Evolutionary conservation across 2,797 vertebrate species (phyloP).

Genomic region (Pachyuromys duprasi): DNA sequence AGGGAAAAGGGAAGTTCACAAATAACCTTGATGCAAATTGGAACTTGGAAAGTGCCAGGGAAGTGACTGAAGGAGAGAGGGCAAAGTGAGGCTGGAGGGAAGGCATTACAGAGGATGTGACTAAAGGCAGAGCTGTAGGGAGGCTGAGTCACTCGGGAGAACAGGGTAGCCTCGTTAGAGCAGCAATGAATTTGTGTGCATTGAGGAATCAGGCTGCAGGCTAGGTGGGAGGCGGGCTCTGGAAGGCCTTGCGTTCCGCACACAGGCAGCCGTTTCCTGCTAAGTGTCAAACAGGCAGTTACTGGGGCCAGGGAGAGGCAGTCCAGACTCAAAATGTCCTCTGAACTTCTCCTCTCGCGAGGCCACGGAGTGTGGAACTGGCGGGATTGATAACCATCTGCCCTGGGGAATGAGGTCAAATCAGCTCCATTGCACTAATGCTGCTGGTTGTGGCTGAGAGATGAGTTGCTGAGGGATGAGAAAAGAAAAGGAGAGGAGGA

Average conservation of each 20-base stretch:
- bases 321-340: neutral
- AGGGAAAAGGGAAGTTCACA: neutral
- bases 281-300: neutral
- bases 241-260: neutral
- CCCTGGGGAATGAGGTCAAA: neutral
- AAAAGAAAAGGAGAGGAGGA: neutral
- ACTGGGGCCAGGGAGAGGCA: rapidly evolving
- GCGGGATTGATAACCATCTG: neutral
- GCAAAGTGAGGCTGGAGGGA: neutral
- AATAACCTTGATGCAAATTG: neutral
- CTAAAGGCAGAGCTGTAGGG: neutral
- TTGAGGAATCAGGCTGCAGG: neutral
- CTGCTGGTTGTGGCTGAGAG: neutral
- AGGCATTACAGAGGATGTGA: neutral
- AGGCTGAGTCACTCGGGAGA: neutral
- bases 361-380: neutral
- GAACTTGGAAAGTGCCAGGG: neutral
- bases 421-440: neutral
- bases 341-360: neutral
- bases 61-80: neutral
- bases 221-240: neutral
- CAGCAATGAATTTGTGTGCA: neutral
- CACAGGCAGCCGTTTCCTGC: neutral
- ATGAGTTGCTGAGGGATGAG: neutral
- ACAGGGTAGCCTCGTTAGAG: neutral